phyloP scores from a whole-genome alignment of 2,888 invertebrate genomes.

The Drosophila phalerata region DNA sequence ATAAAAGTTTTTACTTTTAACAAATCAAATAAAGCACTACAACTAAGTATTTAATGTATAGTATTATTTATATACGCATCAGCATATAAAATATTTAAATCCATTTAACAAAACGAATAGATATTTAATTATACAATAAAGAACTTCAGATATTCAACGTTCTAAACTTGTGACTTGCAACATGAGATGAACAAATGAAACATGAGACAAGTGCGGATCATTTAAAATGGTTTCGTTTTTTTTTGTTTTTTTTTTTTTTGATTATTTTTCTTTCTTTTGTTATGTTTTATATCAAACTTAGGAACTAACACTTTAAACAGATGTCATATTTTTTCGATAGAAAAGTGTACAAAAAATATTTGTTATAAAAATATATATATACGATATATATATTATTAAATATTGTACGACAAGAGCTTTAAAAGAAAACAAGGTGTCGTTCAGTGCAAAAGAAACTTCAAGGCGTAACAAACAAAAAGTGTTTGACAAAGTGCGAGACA shows the following conservation, averaged over 20 bases:
- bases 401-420: slow-evolving; percentile 51
- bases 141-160: slow-evolving; percentile 58
- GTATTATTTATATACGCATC: slow-evolving; percentile 41
- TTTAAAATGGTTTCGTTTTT: slow-evolving; percentile 30
- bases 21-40: slow-evolving; percentile 55
- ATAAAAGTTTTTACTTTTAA: slow-evolving; percentile 51
- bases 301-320: slow-evolving; percentile 57
- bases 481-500: slow-evolving; percentile 46
- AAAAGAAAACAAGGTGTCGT: slow-evolving; percentile 40
- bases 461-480: slow-evolving; percentile 58
- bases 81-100: slow-evolving; percentile 56
- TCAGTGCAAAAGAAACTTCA: slow-evolving; percentile 58
- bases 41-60: slow-evolving; percentile 28
- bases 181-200: slow-evolving; percentile 78
- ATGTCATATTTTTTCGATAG: slow-evolving; percentile 48
- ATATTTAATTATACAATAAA: slow-evolving; percentile 38
- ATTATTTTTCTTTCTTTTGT: background rate
- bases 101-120: slow-evolving; percentile 76
- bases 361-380: slow-evolving; percentile 27
- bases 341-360: slow-evolving; percentile 51
- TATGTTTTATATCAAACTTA: slow-evolving; percentile 54
- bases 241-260: slow-evolving; percentile 4
- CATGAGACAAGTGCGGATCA: slow-evolving; percentile 61
- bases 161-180: slow-evolving; percentile 75
- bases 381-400: slow-evolving; percentile 6